Evolutionary conservation across 1,140 invertebrate genomes (phyloP).

Genomic region (Subanguina moxae): DNA sequence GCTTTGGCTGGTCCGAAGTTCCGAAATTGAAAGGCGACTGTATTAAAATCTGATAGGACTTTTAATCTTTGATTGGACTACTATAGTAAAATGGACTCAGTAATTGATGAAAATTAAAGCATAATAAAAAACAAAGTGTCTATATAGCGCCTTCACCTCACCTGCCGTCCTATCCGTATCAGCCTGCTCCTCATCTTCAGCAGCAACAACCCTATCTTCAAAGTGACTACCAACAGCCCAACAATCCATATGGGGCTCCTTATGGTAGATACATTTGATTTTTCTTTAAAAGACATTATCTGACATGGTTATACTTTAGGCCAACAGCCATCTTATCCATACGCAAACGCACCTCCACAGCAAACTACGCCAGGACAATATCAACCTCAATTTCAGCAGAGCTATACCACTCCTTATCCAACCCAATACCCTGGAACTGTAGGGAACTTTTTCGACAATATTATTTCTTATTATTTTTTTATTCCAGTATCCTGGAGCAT

Average conservation of each 20-base stretch:
- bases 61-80: too few species aligned
- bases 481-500: too few species aligned
- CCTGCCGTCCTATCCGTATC: slow-evolving; percentile 2
- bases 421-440: not conserved
- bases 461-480: too few species aligned
- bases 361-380: slow-evolving; percentile 11
- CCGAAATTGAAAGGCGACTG: too few species aligned
- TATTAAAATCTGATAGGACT: too few species aligned
- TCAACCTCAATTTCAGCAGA: slow-evolving; percentile 2
- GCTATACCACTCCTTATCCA: not conserved
- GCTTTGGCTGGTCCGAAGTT: too few species aligned
- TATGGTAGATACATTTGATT: too few species aligned
- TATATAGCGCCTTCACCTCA: slow-evolving; percentile 1
- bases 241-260: not conserved
- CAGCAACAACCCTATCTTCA: slow-evolving; percentile 1
- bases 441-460: too few species aligned
- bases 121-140: too few species aligned
- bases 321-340: slow-evolving; percentile 1
- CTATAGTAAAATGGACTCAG: too few species aligned
- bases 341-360: not conserved
- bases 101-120: too few species aligned
- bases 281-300: not conserved
- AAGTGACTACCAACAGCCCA: not conserved
- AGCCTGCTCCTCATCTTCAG: slow-evolving; percentile 11
- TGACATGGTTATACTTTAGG: not conserved